phyloP scores from a whole-genome alignment of 2,113 vertebrate genomes.

The Heloderma charlesbogerti region DNA sequence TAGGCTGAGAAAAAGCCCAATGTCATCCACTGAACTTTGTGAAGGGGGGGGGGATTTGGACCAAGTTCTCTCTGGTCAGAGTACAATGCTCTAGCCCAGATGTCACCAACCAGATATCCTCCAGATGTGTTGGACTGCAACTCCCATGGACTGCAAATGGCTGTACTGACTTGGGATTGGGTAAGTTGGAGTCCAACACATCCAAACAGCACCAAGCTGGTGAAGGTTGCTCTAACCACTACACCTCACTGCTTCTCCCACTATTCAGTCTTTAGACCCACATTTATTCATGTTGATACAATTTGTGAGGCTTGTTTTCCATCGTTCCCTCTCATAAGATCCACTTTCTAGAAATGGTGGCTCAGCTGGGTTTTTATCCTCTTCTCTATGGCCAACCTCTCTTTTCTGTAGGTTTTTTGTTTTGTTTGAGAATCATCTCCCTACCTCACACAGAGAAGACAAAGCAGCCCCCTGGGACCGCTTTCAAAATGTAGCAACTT shows the following conservation, averaged over 20 bases:
- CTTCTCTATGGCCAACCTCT: neutral
- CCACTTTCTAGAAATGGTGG: neutral
- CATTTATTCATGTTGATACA: no score
- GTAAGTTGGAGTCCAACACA: neutral
- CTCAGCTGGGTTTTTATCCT: neutral
- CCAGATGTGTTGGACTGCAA: no score
- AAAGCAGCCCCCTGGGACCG: neutral
- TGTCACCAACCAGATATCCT: no score
- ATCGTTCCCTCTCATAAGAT: neutral
- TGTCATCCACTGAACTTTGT: neutral
- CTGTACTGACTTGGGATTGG: neutral
- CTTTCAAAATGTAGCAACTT: constrained; percentile 22
- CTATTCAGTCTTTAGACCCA: neutral
- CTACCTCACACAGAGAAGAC: neutral
- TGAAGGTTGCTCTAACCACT: neutral
- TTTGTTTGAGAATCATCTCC: neutral
- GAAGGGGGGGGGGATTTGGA: neutral
- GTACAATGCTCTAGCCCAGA: neutral
- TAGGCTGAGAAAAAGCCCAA: neutral
- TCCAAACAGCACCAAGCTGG: neutral
- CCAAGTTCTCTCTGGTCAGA: neutral
- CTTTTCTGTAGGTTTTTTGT: neutral
- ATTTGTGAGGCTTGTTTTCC: neutral
- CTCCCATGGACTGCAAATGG: no score
- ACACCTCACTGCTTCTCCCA: neutral